phyloP scores from a whole-genome alignment of 2,888 invertebrate species.

The Caenorhabditis plicata region DNA sequence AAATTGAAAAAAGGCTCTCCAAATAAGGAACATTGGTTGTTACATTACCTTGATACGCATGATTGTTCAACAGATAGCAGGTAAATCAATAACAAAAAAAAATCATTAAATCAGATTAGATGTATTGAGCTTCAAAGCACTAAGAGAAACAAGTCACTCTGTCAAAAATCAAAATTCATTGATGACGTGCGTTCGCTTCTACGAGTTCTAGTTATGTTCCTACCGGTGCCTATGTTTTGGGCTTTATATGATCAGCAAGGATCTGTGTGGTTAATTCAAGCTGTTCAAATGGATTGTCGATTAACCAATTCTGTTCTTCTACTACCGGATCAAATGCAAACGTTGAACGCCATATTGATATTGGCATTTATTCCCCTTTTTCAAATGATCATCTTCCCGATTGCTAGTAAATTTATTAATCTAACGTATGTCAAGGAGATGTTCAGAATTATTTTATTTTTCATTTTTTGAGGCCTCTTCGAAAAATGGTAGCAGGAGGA shows the following conservation, averaged over 20 bases:
- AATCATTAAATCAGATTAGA: slow-evolving; percentile 1
- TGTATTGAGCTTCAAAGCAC: slow-evolving; percentile 33
- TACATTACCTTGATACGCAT: slow-evolving; percentile 55
- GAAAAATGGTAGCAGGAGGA: slow-evolving; percentile 85
- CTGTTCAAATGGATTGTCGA: slow-evolving; percentile 60
- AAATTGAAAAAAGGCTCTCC: slow-evolving; percentile 30
- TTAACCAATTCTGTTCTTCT: slow-evolving; percentile 44
- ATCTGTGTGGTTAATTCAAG: slow-evolving; percentile 86
- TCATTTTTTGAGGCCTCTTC: slow-evolving; percentile 69
- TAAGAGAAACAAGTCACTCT: slow-evolving; percentile 37
- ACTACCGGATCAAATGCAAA: slow-evolving; percentile 59
- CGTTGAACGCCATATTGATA: slow-evolving; percentile 68
- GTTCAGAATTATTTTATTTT: background rate
- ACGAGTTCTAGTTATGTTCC: slow-evolving; percentile 60
- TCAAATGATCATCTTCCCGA: slow-evolving; percentile 66
- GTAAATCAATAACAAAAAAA: slow-evolving; percentile 18
- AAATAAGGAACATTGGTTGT: slow-evolving; percentile 55
- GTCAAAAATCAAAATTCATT: slow-evolving; percentile 51
- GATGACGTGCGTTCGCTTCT: slow-evolving; percentile 57
- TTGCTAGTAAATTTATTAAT: slow-evolving; percentile 37
- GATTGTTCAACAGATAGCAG: slow-evolving; percentile 47
- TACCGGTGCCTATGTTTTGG: slow-evolving; percentile 87
- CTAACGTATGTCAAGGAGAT: slow-evolving; percentile 53
- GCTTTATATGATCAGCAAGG: slow-evolving; percentile 94
- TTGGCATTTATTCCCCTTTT: slow-evolving; percentile 68